Base-by-base conservation (phyloP, 2,888 invertebrate genomes). In the Xestoiulus laeticollis region DNA sequence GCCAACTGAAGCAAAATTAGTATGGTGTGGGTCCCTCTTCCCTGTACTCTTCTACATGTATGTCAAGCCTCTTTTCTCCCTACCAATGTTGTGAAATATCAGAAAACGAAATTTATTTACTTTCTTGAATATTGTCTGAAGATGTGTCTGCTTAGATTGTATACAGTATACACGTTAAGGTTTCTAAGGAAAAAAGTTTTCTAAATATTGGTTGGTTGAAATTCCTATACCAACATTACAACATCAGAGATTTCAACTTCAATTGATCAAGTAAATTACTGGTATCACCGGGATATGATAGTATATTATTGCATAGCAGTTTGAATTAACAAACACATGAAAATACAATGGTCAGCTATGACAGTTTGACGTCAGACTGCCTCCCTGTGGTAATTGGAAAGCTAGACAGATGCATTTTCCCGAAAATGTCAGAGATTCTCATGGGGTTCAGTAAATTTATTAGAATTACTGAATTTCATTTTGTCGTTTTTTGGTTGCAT, bases 1-100 rank as follows among this genome's bases (percentile, higher is more conserved):
- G 59, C 59, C 59, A 59, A 59, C 59, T 59, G 59, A 59, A 59
- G 59, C 59, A 59, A 59, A 59, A 59, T 59, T 59, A 59, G 59
- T 59, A 14, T 59, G 59, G 59, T 59, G 38, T 38, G 38, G n/a
- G 59, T 59, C n/a, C 59, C 59, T 22, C n/a, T n/a, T 59, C 59
- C 22, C n/a, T 22, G 1, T n/a, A 4, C 59, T 22, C 59, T 59
- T 59, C 22, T 59, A n/a, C n/a, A n/a, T n/a, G n/a, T n/a, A n/a
- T n/a, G 59, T 59, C 59, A 59, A 5, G 6, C 22, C 22, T 59
- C 3, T 22, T 59, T 59, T 59, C 22, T 22, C 59, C 59, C 22
- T 10, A n/a, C 22, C 22, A 59, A 59, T 59, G 59, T 59, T 59
- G 59, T 59, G 59, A 59, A 59, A 59, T 59, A 10, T 59, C 0